Evolutionary conservation across 2,113 vertebrate genomes (phyloP).

Genomic region (Electrona antarctica): DNA sequence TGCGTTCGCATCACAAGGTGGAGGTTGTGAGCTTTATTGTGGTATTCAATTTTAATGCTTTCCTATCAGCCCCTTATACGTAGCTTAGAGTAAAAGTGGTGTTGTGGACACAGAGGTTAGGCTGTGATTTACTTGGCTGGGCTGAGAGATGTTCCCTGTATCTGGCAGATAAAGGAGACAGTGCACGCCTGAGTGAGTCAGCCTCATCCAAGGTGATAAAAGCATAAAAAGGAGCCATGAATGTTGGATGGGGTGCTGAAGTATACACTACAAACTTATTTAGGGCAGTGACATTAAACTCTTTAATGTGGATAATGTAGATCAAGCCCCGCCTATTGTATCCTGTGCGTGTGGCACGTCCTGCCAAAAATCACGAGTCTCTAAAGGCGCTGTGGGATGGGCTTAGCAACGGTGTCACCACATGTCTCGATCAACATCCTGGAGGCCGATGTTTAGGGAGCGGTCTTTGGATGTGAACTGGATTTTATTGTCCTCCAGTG

Average conservation of each 20-base stretch:
- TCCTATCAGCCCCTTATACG: slow-evolving; percentile 46
- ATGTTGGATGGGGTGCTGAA: slow-evolving; percentile 75
- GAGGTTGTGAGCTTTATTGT: not conserved
- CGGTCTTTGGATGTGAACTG: slow-evolving; percentile 38
- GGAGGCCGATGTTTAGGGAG: slow-evolving; percentile 39
- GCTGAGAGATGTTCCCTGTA: slow-evolving; percentile 56
- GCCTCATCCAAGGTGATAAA: slow-evolving; percentile 80
- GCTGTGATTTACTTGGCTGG: slow-evolving; percentile 64
- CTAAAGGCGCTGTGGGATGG: slow-evolving; percentile 51
- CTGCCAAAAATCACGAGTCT: slow-evolving; percentile 55
- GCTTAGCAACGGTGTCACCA: slow-evolving; percentile 34
- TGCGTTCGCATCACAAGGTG: too few relatives aligned
- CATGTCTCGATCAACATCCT: slow-evolving; percentile 1
- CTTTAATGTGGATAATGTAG: slow-evolving; percentile 62
- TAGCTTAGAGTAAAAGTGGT: slow-evolving; percentile 41
- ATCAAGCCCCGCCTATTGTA: slow-evolving; percentile 24
- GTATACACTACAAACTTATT: slow-evolving; percentile 75
- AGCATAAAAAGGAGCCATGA: slow-evolving; percentile 82
- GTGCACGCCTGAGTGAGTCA: slow-evolving; percentile 68
- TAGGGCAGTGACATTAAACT: slow-evolving; percentile 61
- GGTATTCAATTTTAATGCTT: slow-evolving; percentile 22
- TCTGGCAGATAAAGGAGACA: slow-evolving; percentile 58
- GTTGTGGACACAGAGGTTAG: slow-evolving; percentile 30
- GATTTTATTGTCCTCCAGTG: slow-evolving; percentile 37
- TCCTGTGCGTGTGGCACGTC: slow-evolving; percentile 27